phyloP scores from a whole-genome alignment of 2,888 invertebrate genomes.

The Acanthosepion esculentum region DNA sequence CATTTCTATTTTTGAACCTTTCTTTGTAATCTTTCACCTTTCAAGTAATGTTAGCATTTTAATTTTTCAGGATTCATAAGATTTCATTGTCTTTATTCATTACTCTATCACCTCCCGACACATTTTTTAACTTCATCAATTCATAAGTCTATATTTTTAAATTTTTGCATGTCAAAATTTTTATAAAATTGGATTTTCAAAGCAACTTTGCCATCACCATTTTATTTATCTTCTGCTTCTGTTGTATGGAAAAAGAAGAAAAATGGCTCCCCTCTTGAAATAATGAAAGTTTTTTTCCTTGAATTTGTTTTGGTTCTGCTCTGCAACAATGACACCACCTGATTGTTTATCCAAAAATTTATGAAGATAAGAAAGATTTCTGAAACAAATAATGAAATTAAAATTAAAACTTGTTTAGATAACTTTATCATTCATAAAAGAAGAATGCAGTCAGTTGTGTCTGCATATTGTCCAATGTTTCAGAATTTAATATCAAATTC shows the following conservation, averaged over 20 bases:
- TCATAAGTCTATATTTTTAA: background rate
- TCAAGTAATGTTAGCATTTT: background rate
- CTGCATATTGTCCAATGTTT: background rate
- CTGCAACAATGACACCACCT: background rate
- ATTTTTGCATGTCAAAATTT: background rate
- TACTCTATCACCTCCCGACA: background rate
- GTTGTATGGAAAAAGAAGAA: background rate
- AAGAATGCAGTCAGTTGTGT: background rate
- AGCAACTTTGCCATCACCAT: background rate
- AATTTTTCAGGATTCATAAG: background rate
- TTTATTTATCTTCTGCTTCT: background rate
- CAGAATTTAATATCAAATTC: background rate
- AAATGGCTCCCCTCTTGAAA: background rate
- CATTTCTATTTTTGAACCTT: background rate
- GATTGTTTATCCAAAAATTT: background rate
- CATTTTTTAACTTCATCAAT: background rate
- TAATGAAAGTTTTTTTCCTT: background rate
- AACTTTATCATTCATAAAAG: background rate
- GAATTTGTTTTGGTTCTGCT: background rate
- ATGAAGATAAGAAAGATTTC: background rate
- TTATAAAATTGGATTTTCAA: background rate
- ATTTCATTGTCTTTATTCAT: background rate
- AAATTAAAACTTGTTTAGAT: background rate
- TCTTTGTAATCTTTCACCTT: background rate
- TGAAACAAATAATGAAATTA: background rate